These are phyloP conservation scores for Ellobius talpinus DNA, from an alignment of 2,113 vertebrate species.

Conservation along the genomic window DNA sequence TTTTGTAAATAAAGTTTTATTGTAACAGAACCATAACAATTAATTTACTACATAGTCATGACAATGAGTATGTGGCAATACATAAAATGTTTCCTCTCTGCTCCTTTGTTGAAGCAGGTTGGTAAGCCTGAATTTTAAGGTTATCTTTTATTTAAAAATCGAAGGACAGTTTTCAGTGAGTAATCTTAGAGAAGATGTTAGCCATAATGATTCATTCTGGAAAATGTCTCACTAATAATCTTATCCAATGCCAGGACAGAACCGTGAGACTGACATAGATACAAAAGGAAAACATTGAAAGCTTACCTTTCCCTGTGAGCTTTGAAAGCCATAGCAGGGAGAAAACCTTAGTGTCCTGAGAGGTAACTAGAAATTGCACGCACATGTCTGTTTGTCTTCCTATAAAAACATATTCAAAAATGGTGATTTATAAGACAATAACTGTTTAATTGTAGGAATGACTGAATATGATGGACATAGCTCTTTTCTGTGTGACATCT, in stretches of 20 bases:
- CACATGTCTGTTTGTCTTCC: background rate
- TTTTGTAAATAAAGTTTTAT: conserved; percentile 23
- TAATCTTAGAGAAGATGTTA: background rate
- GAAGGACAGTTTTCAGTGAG: conserved; percentile 38
- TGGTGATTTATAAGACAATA: background rate
- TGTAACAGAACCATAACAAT: background rate
- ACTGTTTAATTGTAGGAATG: background rate
- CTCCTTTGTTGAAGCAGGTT: background rate
- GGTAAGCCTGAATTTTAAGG: background rate
- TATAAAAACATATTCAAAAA: background rate
- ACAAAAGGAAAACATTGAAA: conserved; percentile 32
- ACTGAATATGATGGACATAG: background rate
- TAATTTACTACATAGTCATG: background rate
- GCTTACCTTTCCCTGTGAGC: background rate
- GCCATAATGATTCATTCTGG: background rate
- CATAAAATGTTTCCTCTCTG: background rate
- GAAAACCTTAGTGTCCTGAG: background rate
- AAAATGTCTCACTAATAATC: background rate
- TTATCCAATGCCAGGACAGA: background rate
- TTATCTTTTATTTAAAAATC: conserved; percentile 21
- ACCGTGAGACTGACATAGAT: background rate
- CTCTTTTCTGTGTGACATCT: background rate
- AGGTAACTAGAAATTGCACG: background rate
- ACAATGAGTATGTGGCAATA: background rate
- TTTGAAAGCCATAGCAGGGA: background rate